Conservation (phyloP, 1,140 invertebrate species). For the Metopolophium dirhodum region DNA sequence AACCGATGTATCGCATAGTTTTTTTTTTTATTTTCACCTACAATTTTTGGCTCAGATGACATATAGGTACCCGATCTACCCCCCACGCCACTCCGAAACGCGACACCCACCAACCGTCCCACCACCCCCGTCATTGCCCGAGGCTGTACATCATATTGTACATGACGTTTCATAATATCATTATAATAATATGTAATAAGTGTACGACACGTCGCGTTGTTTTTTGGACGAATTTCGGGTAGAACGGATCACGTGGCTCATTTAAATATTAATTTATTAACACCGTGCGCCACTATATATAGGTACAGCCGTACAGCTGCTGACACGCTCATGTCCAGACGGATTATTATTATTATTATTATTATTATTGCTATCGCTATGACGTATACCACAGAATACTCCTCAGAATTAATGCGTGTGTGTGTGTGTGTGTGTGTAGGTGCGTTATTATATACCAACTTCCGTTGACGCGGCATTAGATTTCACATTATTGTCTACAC, state of each 20-base stretch:
- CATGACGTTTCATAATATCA: neutral
- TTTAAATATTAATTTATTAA: conserved; percentile 7
- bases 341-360: neutral
- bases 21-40: too few species aligned
- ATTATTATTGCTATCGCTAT: neutral
- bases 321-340: neutral
- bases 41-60: too few species aligned
- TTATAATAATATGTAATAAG: neutral
- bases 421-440: neutral
- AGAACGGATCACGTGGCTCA: neutral
- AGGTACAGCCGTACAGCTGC: too few species aligned
- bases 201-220: neutral
- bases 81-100: neutral
- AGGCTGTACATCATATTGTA: neutral
- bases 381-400: neutral
- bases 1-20: too few species aligned
- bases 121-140: neutral
- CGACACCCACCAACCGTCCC: neutral
- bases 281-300: neutral
- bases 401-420: neutral
- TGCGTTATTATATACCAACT: neutral
- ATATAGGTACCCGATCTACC: too few species aligned
- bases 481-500: neutral
- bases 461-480: neutral
- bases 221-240: neutral